A percentile compares a stretch with the other conserved stretches of the same genome.
These are phyloP conservation scores for Calliopsis andreniformis DNA, from an alignment of 1,140 invertebrate species.

Conservation along the genomic window DNA sequence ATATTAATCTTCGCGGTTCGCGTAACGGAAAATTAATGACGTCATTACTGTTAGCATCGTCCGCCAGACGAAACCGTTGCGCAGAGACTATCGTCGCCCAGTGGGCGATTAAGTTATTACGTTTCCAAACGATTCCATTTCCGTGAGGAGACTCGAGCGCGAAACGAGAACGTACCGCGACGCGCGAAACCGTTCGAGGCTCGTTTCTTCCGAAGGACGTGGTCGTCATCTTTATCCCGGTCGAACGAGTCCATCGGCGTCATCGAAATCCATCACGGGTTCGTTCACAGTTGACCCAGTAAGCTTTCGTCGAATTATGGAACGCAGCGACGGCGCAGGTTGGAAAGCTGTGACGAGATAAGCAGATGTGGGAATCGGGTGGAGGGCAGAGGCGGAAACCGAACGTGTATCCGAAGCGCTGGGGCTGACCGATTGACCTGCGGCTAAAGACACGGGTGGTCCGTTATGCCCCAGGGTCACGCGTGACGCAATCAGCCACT, in stretches of 20 bases:
- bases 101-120: not conserved
- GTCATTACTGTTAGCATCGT: slow-evolving; percentile 10
- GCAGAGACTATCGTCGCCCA: not conserved
- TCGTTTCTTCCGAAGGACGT: slow-evolving; percentile 26
- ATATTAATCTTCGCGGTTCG: not conserved
- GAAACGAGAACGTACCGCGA: slow-evolving; percentile 19
- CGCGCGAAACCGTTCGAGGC: not conserved
- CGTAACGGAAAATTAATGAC: slow-evolving; percentile 6
- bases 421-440: slow-evolving; percentile 72
- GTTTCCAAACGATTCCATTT: not conserved
- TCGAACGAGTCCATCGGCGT: not conserved
- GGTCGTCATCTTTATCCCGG: slow-evolving; percentile 25
- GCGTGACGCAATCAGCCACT: slow-evolving; percentile 68
- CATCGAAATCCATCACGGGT: slow-evolving; percentile 27
- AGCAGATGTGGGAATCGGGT: slow-evolving; percentile 15
- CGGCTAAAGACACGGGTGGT: slow-evolving; percentile 70
- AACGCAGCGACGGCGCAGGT: slow-evolving; percentile 51
- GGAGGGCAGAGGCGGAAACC: slow-evolving; percentile 46
- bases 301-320: slow-evolving; percentile 65
- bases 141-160: not conserved
- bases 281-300: slow-evolving; percentile 55
- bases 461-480: slow-evolving; percentile 76
- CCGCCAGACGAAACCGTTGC: too few relatives aligned
- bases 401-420: slow-evolving; percentile 47
- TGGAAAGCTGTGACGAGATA: slow-evolving; percentile 52